Evolutionary conservation across 2,888 invertebrate genomes (phyloP), one percentile per base, ranked within the genome.

Genomic region (Chironomus tentans): DNA sequence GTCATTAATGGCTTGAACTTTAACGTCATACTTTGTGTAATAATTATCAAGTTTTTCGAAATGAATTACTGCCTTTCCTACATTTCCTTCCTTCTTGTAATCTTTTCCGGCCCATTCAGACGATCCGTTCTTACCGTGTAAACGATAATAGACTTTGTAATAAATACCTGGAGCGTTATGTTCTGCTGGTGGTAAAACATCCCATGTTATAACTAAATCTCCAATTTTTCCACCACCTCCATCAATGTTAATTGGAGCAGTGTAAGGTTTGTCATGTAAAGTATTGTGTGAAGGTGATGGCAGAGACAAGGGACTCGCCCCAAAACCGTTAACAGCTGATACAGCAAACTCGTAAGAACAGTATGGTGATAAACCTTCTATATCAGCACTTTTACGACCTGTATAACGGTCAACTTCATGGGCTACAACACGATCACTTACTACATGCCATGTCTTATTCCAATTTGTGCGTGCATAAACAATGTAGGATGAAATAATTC

Each of bases 191-290:
- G 89, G 86, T 38, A 97, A 82, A 0, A 94, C 91, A 79, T 89
- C 87, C 97, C 97, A 98, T 0, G 90, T 92, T 73, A 98, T 94
- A 0, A 94, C 93, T 3, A 98, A 88, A 81, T 96, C 96, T 0
- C 97, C 97, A 78, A 95, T 94, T 84, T 97, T 97, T 12, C 97
- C 97, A 65, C 97, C 97, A 4, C 98, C 98, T 0, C 98, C 97
- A 15, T 93, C 89, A 56, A 98, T 88, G 80, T 93, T 92, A 4
- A 85, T 82, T 1, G 97, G 97, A 5, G 91, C 88, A 80, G 89
- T 88, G 78, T 89, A 90, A 0, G 96, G 96, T 78, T 87, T 88
- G 79, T 93, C 93, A 3, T 93, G 89, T 47, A 90, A 88, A 0
- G 96, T 96, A 21, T 92, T 92, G 81, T 92, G 92, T 79, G 93